Evolutionary conservation across 2,113 vertebrate species (phyloP), one percentile per base, ranked within the genome.

Genomic region (Aythya baeri): DNA sequence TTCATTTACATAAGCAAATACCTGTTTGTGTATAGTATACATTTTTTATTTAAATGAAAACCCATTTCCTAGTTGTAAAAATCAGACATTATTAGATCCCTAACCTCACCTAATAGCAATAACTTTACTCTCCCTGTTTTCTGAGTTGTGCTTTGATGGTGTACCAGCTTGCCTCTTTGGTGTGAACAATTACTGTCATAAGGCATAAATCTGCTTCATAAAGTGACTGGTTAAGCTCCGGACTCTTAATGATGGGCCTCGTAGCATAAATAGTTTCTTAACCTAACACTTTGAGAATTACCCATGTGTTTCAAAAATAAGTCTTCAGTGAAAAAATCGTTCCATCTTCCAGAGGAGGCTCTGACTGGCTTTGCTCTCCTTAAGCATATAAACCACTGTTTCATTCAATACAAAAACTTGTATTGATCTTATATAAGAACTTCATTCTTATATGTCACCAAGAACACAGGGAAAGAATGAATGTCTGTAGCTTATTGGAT

Each of bases 221-320:
- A 80, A 85, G 80, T 10, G 29, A 91, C 76, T 91, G 70, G 75
- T 86, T 78, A 68, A 95, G 77, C 58, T 81, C 49, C 25, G 44
- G 67, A 78, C 81, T 83, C 63, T 82, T 85, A 91, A 91, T 91
- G 75, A 41, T 72, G 75, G 84, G 31, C 58, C 87, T 89, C 77
- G 90, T 73, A 93, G 61, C 79, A 80, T 95, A 95, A 95, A 96
- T 79, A 88, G 67, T 94, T 96, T 79, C 92, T 95, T 95, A 91
- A 85, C 87, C 68, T 82, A 87, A 93, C 84, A 87, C 63, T 85
- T 87, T 70, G 46, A 84, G 71, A 85, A 88, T 97, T 92, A 95
- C 83, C 77, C 94, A 68, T 76, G 65, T 88, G 76, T 80, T 90
- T 96, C 82, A 87, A 81, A 96, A 96, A 89, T 59, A 89, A 50